Evolutionary conservation across 2,888 invertebrate species (phyloP).

Genomic region (Nymphalis urticae): DNA sequence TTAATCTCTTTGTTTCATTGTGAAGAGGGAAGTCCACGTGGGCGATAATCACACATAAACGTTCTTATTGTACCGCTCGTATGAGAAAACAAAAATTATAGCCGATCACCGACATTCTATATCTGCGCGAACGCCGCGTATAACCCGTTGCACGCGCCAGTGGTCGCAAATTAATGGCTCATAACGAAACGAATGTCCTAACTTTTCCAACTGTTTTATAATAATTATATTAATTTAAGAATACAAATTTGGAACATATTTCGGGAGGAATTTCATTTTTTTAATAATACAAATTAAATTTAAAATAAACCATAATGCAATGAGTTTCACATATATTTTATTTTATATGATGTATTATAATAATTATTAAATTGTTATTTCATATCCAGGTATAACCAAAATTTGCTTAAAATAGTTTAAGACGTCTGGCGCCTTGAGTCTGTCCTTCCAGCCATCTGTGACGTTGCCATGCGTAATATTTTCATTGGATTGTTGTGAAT

Average conservation of each 20-base stretch:
- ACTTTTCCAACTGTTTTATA: slow-evolving; percentile 34
- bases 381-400: not conserved
- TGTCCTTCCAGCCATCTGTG: slow-evolving; percentile 45
- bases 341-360: not conserved
- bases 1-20: slow-evolving; percentile 21
- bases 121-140: slow-evolving; percentile 70
- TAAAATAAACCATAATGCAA: not conserved
- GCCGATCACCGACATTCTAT: slow-evolving; percentile 80
- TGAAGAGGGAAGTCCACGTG: slow-evolving; percentile 28
- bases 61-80: slow-evolving; percentile 33
- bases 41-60: slow-evolving; percentile 30
- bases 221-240: not conserved
- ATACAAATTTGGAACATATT: not conserved
- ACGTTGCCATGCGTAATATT: slow-evolving; percentile 63
- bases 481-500: slow-evolving; percentile 69
- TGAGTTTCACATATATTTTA: not conserved
- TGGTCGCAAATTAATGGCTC: slow-evolving; percentile 66
- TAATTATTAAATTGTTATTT: not conserved
- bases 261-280: not conserved
- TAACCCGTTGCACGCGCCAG: slow-evolving; percentile 80
- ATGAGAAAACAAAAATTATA: slow-evolving; percentile 74
- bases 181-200: slow-evolving; percentile 43
- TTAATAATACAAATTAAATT: not conserved
- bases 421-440: slow-evolving; percentile 45
- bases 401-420: slow-evolving; percentile 44